phyloP scores from a whole-genome alignment of 2,113 vertebrate genomes.

The Ailurus styani region DNA sequence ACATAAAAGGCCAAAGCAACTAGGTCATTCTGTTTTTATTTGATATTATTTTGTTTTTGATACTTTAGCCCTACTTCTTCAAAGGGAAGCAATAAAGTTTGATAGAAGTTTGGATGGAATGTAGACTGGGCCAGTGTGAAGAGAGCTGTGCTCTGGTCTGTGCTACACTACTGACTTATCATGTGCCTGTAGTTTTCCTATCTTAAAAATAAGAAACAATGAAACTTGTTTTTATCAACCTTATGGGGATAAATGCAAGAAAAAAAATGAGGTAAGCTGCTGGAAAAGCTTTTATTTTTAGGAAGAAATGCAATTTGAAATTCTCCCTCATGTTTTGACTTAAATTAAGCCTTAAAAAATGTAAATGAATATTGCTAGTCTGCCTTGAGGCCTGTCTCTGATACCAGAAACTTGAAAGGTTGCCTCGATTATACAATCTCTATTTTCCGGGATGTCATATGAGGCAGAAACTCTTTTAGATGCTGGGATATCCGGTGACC shows the following conservation, averaged over 20 bases:
- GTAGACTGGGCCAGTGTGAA: neutral
- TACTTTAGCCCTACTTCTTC: neutral
- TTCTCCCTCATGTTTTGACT: neutral
- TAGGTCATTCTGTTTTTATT: neutral
- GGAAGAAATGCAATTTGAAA: neutral
- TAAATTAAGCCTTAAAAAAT: neutral
- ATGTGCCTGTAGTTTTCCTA: neutral
- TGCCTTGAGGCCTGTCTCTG: neutral
- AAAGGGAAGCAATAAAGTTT: neutral
- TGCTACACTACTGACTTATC: neutral
- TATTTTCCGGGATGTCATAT: neutral
- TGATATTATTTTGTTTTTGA: neutral
- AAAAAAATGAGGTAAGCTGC: neutral
- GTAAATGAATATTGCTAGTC: neutral
- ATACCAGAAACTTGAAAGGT: neutral
- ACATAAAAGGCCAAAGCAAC: neutral
- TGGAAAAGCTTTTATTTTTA: conserved; percentile 9
- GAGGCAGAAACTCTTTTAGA: neutral
- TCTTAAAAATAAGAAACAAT: neutral
- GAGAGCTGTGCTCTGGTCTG: neutral
- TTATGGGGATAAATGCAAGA: neutral
- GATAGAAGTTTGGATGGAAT: neutral
- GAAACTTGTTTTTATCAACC: neutral
- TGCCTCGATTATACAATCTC: neutral
- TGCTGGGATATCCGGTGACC: neutral